Percentiles rank a stretch among this genome's conserved stretches.
Conservation (phyloP, 2,797 vertebrate species). For the Artibeus jamaicensis region DNA sequence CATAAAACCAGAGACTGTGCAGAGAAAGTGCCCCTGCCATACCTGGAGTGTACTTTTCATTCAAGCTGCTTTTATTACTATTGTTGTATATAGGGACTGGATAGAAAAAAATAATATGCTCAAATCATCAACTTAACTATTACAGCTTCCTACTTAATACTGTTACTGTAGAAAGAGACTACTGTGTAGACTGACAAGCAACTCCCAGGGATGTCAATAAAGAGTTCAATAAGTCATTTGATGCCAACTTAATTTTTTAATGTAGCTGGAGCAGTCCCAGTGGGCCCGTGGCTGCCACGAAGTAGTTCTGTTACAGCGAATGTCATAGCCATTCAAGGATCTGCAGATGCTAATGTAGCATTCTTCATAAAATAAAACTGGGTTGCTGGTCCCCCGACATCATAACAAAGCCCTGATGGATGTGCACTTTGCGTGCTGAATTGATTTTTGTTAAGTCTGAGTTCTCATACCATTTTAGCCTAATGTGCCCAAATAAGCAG, state of each 20-base stretch:
- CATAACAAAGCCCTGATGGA: slow-evolving; percentile 60
- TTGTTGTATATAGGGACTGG: neutral
- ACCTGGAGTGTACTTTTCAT: neutral
- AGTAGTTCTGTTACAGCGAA: neutral
- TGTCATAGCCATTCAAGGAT: slow-evolving; percentile 5
- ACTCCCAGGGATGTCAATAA: slow-evolving; percentile 45
- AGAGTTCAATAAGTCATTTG: slow-evolving; percentile 43
- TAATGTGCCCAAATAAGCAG: slow-evolving; percentile 79
- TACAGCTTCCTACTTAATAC: slow-evolving; percentile 28
- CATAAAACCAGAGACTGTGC: neutral
- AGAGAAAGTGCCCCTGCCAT: neutral
- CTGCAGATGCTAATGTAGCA: slow-evolving; percentile 17
- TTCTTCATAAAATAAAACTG: slow-evolving; percentile 8
- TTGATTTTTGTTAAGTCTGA: slow-evolving; percentile 65
- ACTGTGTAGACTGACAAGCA: slow-evolving; percentile 26
- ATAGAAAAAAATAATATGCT: slow-evolving; percentile 15
- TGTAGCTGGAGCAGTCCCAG: neutral
- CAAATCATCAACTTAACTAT: neutral
- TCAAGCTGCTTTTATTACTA: neutral
- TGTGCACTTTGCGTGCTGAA: neutral
- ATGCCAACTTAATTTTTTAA: slow-evolving; percentile 55
- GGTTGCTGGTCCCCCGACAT: neutral
- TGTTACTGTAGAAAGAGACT: neutral
- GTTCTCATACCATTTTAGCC: slow-evolving; percentile 71
- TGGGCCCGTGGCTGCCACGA: neutral